Conservation (phyloP, 2,888 invertebrate genomes). For the Ormyrus nitidulus region DNA sequence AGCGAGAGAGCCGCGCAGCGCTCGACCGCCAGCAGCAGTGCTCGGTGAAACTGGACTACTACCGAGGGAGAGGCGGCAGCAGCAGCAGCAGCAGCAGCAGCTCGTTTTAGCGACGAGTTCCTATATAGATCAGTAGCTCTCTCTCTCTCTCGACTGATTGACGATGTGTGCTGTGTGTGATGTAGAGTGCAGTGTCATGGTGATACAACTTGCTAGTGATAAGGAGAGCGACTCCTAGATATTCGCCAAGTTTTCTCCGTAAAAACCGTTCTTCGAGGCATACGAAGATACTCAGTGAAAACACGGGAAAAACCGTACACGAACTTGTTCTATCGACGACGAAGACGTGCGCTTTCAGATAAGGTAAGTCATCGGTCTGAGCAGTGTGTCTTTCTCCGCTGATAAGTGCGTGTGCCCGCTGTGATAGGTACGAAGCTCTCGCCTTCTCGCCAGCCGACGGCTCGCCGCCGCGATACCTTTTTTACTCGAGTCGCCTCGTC, state of each 20-base stretch:
- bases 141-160: background rate
- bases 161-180: constrained; percentile 74
- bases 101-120: no score
- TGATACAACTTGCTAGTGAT: constrained; percentile 70
- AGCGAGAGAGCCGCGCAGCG: constrained; percentile 54
- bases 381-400: no score
- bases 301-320: background rate
- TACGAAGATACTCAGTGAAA: background rate
- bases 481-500: background rate
- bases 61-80: no score
- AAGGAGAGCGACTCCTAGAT: constrained; percentile 49
- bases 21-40: background rate
- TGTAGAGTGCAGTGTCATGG: constrained; percentile 73
- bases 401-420: no score
- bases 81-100: no score
- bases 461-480: background rate
- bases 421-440: no score
- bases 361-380: constrained; percentile 7
- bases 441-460: background rate
- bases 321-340: constrained; percentile 13
- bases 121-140: no score
- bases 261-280: background rate
- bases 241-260: no score
- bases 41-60: background rate
- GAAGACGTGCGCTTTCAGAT: constrained; percentile 13